These are phyloP conservation scores for Ophiothrix spiculata DNA, from an alignment of 35 echinoderm and acorn worm genomes.

Conservation along the genomic window DNA sequence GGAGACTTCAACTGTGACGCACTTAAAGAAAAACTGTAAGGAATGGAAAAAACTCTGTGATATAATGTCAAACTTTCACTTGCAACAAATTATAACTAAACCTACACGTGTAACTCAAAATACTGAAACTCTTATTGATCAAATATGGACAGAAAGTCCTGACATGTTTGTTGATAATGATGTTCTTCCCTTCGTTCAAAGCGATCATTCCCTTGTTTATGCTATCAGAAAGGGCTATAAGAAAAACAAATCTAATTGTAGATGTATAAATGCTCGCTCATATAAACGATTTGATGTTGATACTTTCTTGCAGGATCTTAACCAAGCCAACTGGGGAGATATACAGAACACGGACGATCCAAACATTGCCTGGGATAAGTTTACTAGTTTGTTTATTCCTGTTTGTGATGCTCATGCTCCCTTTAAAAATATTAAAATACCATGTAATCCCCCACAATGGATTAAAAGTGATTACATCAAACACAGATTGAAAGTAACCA, in stretches of 20 bases:
- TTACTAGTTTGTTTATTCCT: neutral
- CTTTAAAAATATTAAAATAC: neutral
- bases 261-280: neutral
- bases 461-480: neutral
- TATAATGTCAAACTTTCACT: neutral
- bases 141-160: neutral
- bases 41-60: constrained; percentile 10
- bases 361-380: neutral
- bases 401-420: constrained; percentile 15
- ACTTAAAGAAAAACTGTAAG: neutral
- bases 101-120: neutral
- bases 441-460: neutral
- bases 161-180: neutral
- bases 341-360: neutral
- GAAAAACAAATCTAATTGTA: neutral
- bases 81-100: neutral
- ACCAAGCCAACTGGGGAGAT: neutral
- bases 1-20: constrained; percentile 25
- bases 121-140: neutral
- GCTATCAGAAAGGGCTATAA: neutral
- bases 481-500: neutral
- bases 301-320: neutral
- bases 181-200: neutral
- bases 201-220: neutral
- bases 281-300: neutral